phyloP scores from a whole-genome alignment of 2,888 invertebrate species.

The Amiota mariae region DNA sequence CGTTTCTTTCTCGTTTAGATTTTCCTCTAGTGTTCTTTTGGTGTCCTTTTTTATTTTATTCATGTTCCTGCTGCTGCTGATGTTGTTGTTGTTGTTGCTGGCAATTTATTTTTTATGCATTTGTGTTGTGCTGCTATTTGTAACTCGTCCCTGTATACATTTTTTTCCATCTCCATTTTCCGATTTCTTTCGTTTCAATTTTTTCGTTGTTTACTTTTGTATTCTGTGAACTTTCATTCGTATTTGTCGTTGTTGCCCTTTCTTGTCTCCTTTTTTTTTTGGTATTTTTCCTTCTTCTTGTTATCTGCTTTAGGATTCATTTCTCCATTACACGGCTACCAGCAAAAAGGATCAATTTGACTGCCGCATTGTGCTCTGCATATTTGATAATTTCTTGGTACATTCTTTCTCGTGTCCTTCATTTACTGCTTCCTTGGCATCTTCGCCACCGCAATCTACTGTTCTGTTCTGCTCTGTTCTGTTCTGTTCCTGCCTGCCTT shows the following conservation, averaged over 20 bases:
- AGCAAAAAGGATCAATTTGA: slow-evolving; percentile 30
- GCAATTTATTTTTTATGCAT: slow-evolving; percentile 29
- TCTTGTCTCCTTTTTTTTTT: background rate
- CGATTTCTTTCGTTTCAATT: background rate
- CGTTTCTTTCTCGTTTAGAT: background rate
- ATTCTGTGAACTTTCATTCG: too few relatives aligned
- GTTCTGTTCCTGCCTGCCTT: background rate
- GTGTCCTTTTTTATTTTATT: background rate
- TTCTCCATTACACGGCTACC: background rate
- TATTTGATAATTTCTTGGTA: slow-evolving; percentile 40
- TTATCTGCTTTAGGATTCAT: background rate
- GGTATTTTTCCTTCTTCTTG: background rate
- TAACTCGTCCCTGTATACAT: background rate
- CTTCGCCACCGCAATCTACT: background rate
- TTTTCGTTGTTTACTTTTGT: background rate
- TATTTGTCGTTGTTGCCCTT: background rate
- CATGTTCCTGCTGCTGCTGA: background rate
- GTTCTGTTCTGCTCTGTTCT: background rate
- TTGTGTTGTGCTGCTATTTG: slow-evolving; percentile 3
- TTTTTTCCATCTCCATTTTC: background rate
- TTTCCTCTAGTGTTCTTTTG: slow-evolving; percentile 10
- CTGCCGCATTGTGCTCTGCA: slow-evolving; percentile 42
- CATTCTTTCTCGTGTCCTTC: background rate
- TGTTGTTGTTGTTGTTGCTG: slow-evolving; percentile 6
- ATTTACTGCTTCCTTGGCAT: background rate